Base-by-base conservation (phyloP, 2,888 invertebrate genomes). In the Rhaphigaster nebulosa region DNA sequence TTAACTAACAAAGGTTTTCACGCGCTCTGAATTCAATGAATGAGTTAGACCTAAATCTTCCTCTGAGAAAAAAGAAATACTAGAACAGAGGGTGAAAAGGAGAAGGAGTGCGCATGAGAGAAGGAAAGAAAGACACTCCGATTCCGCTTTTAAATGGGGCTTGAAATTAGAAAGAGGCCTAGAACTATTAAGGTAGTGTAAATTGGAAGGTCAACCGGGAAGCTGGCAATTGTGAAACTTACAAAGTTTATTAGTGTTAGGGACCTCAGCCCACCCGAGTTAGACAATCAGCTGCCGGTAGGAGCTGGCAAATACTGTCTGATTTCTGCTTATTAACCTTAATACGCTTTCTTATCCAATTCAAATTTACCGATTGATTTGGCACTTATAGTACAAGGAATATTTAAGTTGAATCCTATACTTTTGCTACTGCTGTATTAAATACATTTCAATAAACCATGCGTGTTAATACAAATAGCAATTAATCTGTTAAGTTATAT, bases 171-270 rank as follows among this genome's bases (percentile, higher is more conserved):
- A 87, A 50, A 87, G 87, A 52, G 52, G 45, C 26, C 13, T 84
- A 45, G 45, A 65, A 18, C 54, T 41, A 56, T 38, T 87, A 87
- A 87, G n/a, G 56, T 87, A 87, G 87, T 87, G 87, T 56, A 87
- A 87, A 87, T 87, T 87, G 87, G 87, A 56, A 50, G 87, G 87
- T 52, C 54, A 87, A 26, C 56, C 18, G 34, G 87, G 45, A 34
- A 87, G n/a, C 56, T 38, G 56, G 87, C 87, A 56, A 87, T 87
- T 87, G 87, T 87, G 87, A 54, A 87, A 87, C 87, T 87, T 87
- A 34, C 34, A 29, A 87, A 87, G 56, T 87, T 56, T 87, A 87
- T 87, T 56, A 87, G 54, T 56, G n/a, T 87, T 87, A 87, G 56
- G 1, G 34, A 34, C 54, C 87, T 56, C 34, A 2, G 54, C 20